Evolutionary conservation across 2,113 vertebrate genomes (phyloP), one percentile per base, ranked within the genome.

Genomic region (Nothoprocta perdicaria): DNA sequence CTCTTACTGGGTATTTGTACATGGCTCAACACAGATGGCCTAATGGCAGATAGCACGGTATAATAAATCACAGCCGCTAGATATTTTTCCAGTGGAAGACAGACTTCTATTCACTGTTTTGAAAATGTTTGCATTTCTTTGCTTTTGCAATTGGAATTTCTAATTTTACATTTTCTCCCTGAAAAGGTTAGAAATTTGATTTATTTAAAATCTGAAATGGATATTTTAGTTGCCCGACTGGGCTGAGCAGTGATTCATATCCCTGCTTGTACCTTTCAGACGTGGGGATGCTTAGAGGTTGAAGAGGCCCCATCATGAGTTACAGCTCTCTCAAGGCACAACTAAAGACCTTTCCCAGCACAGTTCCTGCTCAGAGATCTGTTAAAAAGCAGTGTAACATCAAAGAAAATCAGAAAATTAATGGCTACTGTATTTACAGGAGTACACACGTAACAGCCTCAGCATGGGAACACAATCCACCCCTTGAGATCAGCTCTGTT

Each of bases 151-250:
- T 83, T 33, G 38, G 4, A 50, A 18, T 19, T 45, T 80, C 78
- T 35, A 60, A 40, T n/a, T 50, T 29, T 41, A 45, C 21, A 1
- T 2, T 2, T 14, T 80, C 1, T 12, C 5, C 4, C 4, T 87
- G 5, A 53, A 66, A 76, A 0, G 0, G 4, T 27, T 73, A 9
- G 46, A 43, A 92, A 60, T 3, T 1, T n/a, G 3, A 41, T 2
- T 19, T 68, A 53, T n/a, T 48, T 80, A 33, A 67, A 74, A 73
- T 60, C 22, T 45, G 12, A 74, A 78, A n/a, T 8, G 2, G 15
- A 10, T n/a, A 16, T 81, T 82, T 80, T 58, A 67, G 4, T 2
- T 5, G 22, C 35, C 13, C 50, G 69, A 13, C 4, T 55, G 82
- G n/a, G 14, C 19, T 22, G 21, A 87, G 23, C 2, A 12, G 3